Conservation (phyloP, 2,888 invertebrate species). For the Plebejus melissa region DNA sequence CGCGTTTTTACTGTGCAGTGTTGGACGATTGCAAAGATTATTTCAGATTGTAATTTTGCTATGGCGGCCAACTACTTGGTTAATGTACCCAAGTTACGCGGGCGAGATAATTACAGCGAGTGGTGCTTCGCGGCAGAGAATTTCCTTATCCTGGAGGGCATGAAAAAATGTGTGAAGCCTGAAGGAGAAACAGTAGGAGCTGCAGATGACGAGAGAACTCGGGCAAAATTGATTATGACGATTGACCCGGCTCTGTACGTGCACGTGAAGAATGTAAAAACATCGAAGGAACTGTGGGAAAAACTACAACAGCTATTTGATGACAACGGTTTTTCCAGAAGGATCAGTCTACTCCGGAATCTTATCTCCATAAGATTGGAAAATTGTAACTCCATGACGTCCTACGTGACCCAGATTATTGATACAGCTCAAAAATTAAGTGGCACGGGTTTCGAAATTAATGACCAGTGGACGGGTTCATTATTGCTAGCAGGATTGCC, state of each 20-base stretch:
- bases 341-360: slow-evolving; percentile 19
- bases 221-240: not conserved
- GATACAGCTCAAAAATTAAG: slow-evolving; percentile 27
- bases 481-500: slow-evolving; percentile 31
- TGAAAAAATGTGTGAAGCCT: slow-evolving; percentile 27
- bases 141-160: slow-evolving; percentile 27
- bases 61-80: not conserved
- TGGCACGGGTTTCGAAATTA: slow-evolving; percentile 23
- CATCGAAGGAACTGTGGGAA: too few species aligned
- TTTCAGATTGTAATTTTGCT: too few species aligned
- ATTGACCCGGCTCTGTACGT: too few species aligned
- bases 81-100: not conserved
- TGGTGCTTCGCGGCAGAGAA: slow-evolving; percentile 19
- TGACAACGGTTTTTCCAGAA: not conserved
- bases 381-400: slow-evolving; percentile 18
- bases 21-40: too few species aligned
- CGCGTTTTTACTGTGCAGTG: too few species aligned
- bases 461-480: slow-evolving; percentile 29
- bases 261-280: too few species aligned
- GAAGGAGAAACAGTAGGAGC: not conserved
- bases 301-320: not conserved
- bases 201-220: slow-evolving; percentile 20
- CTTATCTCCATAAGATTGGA: slow-evolving; percentile 26
- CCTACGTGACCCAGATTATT: slow-evolving; percentile 26
- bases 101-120: not conserved